Base-by-base conservation (phyloP, 2,113 vertebrate species). In the Malurus elegans region DNA sequence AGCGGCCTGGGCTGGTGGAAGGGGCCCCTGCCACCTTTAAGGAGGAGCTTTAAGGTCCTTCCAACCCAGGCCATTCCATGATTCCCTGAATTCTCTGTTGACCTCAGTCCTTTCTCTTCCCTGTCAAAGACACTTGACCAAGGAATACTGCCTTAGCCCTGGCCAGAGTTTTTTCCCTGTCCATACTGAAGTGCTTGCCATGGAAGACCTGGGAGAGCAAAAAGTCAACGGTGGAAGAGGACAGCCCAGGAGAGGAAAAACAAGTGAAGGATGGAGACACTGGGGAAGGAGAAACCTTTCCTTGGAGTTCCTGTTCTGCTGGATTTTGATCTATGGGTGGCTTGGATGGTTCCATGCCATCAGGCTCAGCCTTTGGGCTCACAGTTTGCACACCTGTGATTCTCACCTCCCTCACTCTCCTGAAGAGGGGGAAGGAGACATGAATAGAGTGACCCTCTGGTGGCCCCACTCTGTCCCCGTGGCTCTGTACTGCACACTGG, bases 401-500 rank as follows among this genome's bases (percentile, higher is more conserved):
- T 90, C 53, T 36, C 58, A 65, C 34, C 56, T 71, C 66, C 51
- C 40, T 71, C 67, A 29, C 7, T 29, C 1, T 40, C 18, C 69
- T 34, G 26, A 62, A 17, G 28, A 40, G 4, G 1, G 2, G 17
- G 24, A 78, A 73, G 47, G 32, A 65, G 14, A 10, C 23, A 7
- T 8, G 20, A 25, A 4, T 0, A 36, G 54, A 31, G 26, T 53
- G 15, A 7, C 19, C 29, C 15, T 9, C 36, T 28, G 21, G 13
- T 26, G 34, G 18, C 14, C 44, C 56, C 10, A 1, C 54, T 3
- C 34, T 53, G 18, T 26, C 61, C 76, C 38, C 1, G 1, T 0
- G 3, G 17, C 56, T 38, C 40, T 13, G 14, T 6, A 2, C 17
- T 26, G 29, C 45, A 21, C 54, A 54, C 29, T 54, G 44, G 10